Conservation (phyloP, 23 tunicate species). For the Diplosoma virens region DNA sequence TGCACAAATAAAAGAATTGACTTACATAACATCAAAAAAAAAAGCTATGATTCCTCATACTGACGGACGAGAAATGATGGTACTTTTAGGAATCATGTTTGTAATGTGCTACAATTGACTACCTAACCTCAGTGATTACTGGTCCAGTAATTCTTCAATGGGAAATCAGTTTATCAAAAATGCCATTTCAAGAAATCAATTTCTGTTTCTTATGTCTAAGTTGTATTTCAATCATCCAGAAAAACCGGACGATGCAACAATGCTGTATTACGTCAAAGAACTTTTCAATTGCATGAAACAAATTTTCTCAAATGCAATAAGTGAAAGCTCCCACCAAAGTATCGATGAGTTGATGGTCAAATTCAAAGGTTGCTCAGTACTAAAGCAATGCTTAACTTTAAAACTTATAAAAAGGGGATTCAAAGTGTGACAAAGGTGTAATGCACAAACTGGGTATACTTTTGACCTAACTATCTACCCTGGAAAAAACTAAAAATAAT, state of each 20-base stretch:
- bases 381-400: not conserved
- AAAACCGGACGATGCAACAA: no score
- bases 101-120: not conserved
- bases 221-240: no score
- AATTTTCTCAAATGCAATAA: not conserved
- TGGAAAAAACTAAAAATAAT: no score
- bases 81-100: not conserved
- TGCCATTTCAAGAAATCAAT: not conserved
- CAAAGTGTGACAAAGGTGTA: not conserved
- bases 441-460: conserved; percentile 5
- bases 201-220: not conserved
- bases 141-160: not conserved
- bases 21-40: not conserved
- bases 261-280: not conserved
- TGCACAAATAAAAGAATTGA: not conserved
- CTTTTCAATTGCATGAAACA: no score
- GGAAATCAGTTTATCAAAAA: not conserved
- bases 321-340: not conserved
- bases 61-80: not conserved
- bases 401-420: not conserved
- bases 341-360: no score
- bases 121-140: not conserved
- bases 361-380: not conserved
- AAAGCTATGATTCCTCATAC: not conserved
- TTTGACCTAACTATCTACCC: conserved; percentile 5